Percentiles rank a stretch among this genome's conserved stretches.
phyloP scores from a whole-genome alignment of 2,113 vertebrate species.

The Pterocles orientalis region DNA sequence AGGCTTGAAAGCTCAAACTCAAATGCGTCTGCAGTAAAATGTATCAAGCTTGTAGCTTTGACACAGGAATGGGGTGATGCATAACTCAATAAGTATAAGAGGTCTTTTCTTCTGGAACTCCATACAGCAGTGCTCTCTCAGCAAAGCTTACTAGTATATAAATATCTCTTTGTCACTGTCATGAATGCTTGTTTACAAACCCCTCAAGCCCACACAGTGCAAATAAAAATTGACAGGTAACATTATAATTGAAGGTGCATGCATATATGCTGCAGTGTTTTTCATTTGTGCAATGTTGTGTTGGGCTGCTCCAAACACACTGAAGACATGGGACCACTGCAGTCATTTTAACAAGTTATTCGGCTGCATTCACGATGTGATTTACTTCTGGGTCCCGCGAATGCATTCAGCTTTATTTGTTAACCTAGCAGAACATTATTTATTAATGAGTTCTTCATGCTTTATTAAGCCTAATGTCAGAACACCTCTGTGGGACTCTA shows the following conservation, averaged over 20 bases:
- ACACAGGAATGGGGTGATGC: neutral
- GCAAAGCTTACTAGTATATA: slow-evolving; percentile 28
- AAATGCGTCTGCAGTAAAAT: neutral
- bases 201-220: neutral
- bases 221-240: slow-evolving; percentile 37
- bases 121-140: neutral
- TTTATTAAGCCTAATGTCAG: slow-evolving; percentile 86
- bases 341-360: slow-evolving; percentile 57
- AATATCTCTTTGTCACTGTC: slow-evolving; percentile 39
- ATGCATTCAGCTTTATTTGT: slow-evolving; percentile 79
- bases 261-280: neutral
- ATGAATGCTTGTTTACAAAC: slow-evolving; percentile 50
- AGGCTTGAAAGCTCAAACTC: slow-evolving; percentile 11
- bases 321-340: slow-evolving; percentile 1
- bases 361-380: slow-evolving; percentile 67
- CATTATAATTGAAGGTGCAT: neutral
- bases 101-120: slow-evolving; percentile 35
- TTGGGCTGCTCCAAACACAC: neutral
- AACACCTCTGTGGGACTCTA: slow-evolving; percentile 77
- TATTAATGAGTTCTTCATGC: slow-evolving; percentile 85
- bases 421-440: slow-evolving; percentile 82
- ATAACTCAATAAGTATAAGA: neutral
- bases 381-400: slow-evolving; percentile 71
- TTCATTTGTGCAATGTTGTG: neutral
- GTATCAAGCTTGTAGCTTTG: slow-evolving; percentile 1